A percentile compares a stretch with the other conserved stretches of the same genome.
These are phyloP conservation scores for Phoeniculus purpureus DNA, from an alignment of 2,797 vertebrate genomes.

Conservation along the genomic window DNA sequence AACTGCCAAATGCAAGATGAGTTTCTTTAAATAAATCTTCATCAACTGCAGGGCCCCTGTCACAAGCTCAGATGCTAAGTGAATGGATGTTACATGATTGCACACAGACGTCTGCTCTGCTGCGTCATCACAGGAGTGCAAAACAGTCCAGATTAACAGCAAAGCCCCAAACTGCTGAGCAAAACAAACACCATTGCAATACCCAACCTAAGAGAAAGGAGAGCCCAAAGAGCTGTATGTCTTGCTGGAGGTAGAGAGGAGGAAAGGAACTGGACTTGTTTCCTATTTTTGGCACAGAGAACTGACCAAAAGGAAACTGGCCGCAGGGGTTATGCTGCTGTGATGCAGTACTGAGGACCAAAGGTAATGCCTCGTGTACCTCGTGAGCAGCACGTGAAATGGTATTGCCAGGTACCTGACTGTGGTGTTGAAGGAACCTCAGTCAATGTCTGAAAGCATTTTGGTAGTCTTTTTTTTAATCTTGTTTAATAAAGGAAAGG, in stretches of 20 bases:
- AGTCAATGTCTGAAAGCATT: not conserved
- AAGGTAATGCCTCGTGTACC: not conserved
- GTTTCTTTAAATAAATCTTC: not conserved
- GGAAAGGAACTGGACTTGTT: not conserved
- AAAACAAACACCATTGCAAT: not conserved
- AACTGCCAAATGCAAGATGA: not conserved
- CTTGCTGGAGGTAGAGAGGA: not conserved
- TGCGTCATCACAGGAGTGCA: not conserved
- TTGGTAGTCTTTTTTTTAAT: not conserved
- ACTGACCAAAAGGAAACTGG: not conserved
- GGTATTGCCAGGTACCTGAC: not conserved
- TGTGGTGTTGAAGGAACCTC: no score
- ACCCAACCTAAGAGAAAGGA: not conserved
- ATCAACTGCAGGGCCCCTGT: not conserved
- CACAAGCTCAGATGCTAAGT: not conserved
- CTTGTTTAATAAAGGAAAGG: not conserved
- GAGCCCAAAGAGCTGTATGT: not conserved
- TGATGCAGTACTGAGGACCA: not conserved
- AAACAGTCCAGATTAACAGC: not conserved
- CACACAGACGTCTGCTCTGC: not conserved
- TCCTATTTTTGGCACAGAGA: not conserved
- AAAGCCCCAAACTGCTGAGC: not conserved
- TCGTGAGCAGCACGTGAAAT: not conserved
- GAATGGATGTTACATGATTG: not conserved
- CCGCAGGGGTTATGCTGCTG: not conserved